Percentiles rank a stretch among this genome's conserved stretches.
Evolutionary conservation across 2,888 invertebrate species (phyloP).

Genomic region (Drosophila ezoana): DNA sequence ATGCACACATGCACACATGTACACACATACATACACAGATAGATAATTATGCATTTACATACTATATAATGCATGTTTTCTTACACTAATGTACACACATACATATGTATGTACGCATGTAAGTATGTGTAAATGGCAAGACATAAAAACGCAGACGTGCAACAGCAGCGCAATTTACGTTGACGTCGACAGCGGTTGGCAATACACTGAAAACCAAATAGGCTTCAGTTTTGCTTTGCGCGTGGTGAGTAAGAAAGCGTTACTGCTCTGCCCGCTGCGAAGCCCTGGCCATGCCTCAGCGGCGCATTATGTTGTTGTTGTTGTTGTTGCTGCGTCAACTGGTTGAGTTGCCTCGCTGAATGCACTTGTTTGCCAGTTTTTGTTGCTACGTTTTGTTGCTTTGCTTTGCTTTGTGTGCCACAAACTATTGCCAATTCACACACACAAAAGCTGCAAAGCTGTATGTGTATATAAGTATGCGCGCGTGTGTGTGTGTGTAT

Average conservation of each 20-base stretch:
- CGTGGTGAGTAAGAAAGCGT: slow-evolving; percentile 47
- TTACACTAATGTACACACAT: not conserved
- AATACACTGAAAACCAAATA: slow-evolving; percentile 29
- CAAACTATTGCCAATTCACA: slow-evolving; percentile 49
- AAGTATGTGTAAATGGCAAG: slow-evolving; percentile 48
- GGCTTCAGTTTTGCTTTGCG: slow-evolving; percentile 36
- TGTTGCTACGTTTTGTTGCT: slow-evolving; percentile 60
- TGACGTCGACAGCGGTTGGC: slow-evolving; percentile 16
- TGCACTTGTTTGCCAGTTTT: slow-evolving; percentile 67
- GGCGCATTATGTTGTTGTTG: slow-evolving; percentile 19
- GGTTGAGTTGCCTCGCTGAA: slow-evolving; percentile 69
- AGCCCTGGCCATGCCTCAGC: slow-evolving; percentile 69
- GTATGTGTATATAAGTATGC: slow-evolving; percentile 9
- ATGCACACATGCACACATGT: not conserved
- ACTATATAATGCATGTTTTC: not conserved
- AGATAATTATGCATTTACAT: slow-evolving; percentile 13
- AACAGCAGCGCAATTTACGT: slow-evolving; percentile 46
- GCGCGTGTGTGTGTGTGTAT: slow-evolving; percentile 19
- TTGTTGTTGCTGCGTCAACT: slow-evolving; percentile 49
- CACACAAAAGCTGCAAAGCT: slow-evolving; percentile 12
- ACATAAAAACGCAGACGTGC: slow-evolving; percentile 56
- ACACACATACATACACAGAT: slow-evolving; percentile 5
- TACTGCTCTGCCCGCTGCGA: slow-evolving; percentile 43
- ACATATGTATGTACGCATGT: not conserved
- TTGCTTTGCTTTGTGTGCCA: slow-evolving; percentile 56